These are phyloP conservation scores for Cynopterus brachyotis DNA, from an alignment of 2,113 vertebrate genomes.

Conservation along the genomic window DNA sequence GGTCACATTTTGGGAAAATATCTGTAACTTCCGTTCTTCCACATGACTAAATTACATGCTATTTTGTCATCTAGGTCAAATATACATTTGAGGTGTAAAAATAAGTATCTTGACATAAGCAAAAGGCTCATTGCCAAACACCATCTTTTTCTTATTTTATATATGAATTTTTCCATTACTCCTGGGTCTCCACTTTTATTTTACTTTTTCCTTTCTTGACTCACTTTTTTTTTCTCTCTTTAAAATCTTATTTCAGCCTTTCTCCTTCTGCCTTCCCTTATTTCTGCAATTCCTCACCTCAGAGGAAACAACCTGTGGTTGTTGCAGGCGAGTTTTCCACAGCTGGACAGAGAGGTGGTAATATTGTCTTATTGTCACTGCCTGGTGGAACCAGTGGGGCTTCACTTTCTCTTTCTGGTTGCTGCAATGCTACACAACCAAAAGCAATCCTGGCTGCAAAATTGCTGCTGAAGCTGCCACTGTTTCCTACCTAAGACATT, in stretches of 20 bases:
- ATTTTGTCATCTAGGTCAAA: background rate
- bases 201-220: background rate
- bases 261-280: background rate
- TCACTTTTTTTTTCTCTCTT: background rate
- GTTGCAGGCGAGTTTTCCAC: background rate
- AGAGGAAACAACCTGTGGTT: background rate
- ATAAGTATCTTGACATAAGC: background rate
- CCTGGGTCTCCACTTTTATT: constrained; percentile 5
- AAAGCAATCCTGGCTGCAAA: background rate
- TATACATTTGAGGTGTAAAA: constrained; percentile 31
- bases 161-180: background rate
- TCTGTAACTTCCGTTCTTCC: background rate
- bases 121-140: constrained; percentile 4
- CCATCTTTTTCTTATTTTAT: background rate
- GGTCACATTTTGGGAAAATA: background rate
- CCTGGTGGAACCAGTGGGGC: background rate
- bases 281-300: background rate
- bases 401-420: background rate
- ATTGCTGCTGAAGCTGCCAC: background rate
- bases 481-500: background rate
- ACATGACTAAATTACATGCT: background rate
- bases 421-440: background rate
- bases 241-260: background rate
- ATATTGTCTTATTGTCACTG: background rate
- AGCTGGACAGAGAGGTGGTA: background rate